Base-by-base conservation (phyloP, 2,888 invertebrate species). In the Parnassius smintheus region DNA sequence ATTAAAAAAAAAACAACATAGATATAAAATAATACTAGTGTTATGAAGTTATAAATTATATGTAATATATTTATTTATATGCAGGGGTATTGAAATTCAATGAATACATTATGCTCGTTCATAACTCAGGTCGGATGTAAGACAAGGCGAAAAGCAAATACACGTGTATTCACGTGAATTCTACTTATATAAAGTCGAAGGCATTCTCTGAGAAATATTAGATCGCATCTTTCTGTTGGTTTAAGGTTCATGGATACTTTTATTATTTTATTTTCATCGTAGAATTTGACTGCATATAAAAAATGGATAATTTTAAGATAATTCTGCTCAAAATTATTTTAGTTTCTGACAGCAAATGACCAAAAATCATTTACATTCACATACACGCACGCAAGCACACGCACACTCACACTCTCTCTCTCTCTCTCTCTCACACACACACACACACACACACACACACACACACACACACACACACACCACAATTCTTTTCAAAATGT, bases 161-260 rank as follows among this genome's bases (percentile, higher is more conserved):
- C n/a, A 22, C 49, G 25, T 41, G 50, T 65, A 66, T 61, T 59
- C 62, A 65, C 41, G 35, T 56, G 49, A 61, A 49, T 51, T 46
- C 68, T 70, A 69, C 35, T 7, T 65, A 68, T 66, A 71, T 66
- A 70, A 71, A 72, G 73, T 72, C 70, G 72, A 78, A 35, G 75
- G 77, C 73, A 64, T 57, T 65, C 65, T 66, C 64, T 61, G 70
- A 76, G 73, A n/a, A n/a, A 46, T 46, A 46, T 46, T 46, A 78
- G 78, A 76, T 76, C 81, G 75, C 75, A 74, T 82, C 83, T 82
- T 83, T 82, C 83, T 81, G 84, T 80, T 77, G 79, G 79, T 79
- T 77, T 75, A 65, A 69, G 80, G 80, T 85, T 85, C 87, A 86
- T 83, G 85, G 83, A 76, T 78, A 74, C 75, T 78, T 78, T 56